These are phyloP conservation scores for Oreortyx pictus DNA, from an alignment of 2,797 vertebrate species.

Conservation along the genomic window DNA sequence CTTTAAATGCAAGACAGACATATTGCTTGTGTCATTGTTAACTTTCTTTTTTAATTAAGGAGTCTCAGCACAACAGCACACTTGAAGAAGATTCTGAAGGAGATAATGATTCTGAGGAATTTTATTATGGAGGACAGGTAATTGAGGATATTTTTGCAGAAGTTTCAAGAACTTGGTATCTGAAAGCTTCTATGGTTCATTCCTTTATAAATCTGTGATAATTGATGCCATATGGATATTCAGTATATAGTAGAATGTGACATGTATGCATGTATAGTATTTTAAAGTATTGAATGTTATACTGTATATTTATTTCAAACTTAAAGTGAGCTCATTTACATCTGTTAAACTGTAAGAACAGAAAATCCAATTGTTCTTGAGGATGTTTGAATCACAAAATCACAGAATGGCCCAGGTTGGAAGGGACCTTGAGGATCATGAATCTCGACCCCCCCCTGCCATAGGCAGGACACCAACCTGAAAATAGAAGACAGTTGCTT, in stretches of 20 bases:
- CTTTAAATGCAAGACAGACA: background rate
- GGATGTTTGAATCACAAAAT: background rate
- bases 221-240: background rate
- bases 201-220: background rate
- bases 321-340: background rate
- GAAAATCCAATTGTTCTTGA: background rate
- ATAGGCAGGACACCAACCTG: no score
- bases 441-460: no score
- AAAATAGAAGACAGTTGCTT: background rate
- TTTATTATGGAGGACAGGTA: slow-evolving; percentile 93
- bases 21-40: background rate
- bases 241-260: background rate
- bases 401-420: no score
- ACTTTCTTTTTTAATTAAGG: slow-evolving; percentile 66
- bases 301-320: background rate
- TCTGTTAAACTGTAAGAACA: background rate
- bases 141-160: background rate
- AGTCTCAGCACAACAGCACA: slow-evolving; percentile 83
- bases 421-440: no score
- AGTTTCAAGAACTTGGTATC: background rate
- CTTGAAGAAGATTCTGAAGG: slow-evolving; percentile 93
- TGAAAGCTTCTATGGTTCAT: background rate
- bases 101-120: slow-evolving; percentile 92
- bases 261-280: background rate
- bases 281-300: background rate